Base-by-base conservation (phyloP, 2,888 invertebrate species). In the Amblyteles armatorius region DNA sequence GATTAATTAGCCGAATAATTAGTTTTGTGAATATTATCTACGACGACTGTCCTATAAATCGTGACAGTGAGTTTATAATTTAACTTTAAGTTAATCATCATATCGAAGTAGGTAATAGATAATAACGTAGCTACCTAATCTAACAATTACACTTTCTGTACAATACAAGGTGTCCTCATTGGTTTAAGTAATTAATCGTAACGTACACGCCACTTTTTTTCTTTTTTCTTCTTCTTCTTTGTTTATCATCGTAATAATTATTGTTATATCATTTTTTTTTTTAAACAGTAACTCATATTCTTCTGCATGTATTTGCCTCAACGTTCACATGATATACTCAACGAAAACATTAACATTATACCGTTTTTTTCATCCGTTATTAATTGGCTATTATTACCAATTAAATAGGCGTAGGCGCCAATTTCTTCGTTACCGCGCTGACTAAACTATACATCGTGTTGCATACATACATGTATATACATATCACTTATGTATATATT, bases 111-210 rank as follows among this genome's bases (percentile, higher is more conserved):
- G 87, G 87, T 90, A 87, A 87, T 91, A 91, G 90, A 92, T 91
- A 88, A 88, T 91, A 92, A 92, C 89, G 89, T 79, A 90, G 90
- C 92, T 93, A 93, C 84, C 91, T 93, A 92, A 87, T 88, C 93
- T 93, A 93, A 93, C 92, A 91, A 92, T 91, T 89, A 89, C 92
- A 93, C 90, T 92, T 92, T 93, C 92, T 93, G 93, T 93, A 93
- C 93, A 93, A 92, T 92, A 91, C 91, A 90, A 92, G 91, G 90
- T 91, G 92, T 86, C 67, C 44, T 78, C 79, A 86, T 82, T 83
- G 44, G 73, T 87, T 83, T 72, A 73, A 82, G 48, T 73, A 82
- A 84, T 79, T 87, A 86, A 87, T 86, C 88, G 82, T 85, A 80
- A 86, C 88, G 88, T 57, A 78, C 82, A 82, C 87, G 77, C 82